These are phyloP conservation scores for Meganola albula DNA, from an alignment of 2,888 invertebrate species.

Conservation along the genomic window DNA sequence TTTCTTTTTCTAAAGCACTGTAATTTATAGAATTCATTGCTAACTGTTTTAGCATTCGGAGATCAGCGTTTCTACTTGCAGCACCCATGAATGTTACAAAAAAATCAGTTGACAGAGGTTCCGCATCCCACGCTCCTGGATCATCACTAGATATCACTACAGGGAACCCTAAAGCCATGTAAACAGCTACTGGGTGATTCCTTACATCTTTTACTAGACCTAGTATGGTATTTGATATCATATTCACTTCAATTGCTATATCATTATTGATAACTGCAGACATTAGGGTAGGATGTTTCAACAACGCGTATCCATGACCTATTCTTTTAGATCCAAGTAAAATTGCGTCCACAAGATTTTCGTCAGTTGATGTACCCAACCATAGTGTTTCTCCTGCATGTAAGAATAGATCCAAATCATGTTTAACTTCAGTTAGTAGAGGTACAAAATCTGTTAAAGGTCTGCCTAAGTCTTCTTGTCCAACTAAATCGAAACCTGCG, in stretches of 20 bases:
- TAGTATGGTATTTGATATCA: constrained; percentile 88
- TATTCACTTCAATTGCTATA: constrained; percentile 87
- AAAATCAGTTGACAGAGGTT: constrained; percentile 87
- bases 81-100: constrained; percentile 87
- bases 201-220: constrained; percentile 83
- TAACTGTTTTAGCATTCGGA: constrained; percentile 84
- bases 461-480: constrained; percentile 85
- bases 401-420: constrained; percentile 81
- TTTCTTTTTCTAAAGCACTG: constrained; percentile 67
- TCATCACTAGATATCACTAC: constrained; percentile 88
- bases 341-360: constrained; percentile 87
- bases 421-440: constrained; percentile 65
- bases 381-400: constrained; percentile 90
- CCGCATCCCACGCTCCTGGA: constrained; percentile 86
- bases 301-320: constrained; percentile 86
- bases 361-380: constrained; percentile 81
- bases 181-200: constrained; percentile 84
- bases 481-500: constrained; percentile 89
- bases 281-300: constrained; percentile 83
- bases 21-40: constrained; percentile 85
- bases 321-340: constrained; percentile 85
- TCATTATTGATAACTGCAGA: constrained; percentile 72
- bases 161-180: constrained; percentile 82
- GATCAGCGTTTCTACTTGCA: constrained; percentile 82
- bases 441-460: constrained; percentile 79